phyloP scores from a whole-genome alignment of 2,888 invertebrate genomes.

The Habroteleia sp. region DNA sequence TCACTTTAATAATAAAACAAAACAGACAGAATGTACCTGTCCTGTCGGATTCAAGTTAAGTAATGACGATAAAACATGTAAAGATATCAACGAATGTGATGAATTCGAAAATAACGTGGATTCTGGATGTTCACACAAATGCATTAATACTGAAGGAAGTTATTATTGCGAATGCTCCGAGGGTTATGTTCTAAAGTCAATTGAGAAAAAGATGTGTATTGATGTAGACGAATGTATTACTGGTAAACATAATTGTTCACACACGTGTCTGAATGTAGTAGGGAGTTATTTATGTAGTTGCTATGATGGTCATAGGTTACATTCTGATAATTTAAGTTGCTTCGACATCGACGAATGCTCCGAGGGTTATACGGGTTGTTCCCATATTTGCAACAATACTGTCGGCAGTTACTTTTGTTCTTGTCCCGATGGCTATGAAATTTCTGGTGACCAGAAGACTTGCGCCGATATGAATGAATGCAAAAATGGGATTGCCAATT shows the following conservation, averaged over 20 bases:
- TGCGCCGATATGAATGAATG: constrained; percentile 81
- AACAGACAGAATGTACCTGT: constrained; percentile 82
- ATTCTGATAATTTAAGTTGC: constrained; percentile 76
- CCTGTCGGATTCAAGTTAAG: constrained; percentile 81
- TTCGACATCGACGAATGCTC: constrained; percentile 77
- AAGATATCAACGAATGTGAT: constrained; percentile 79
- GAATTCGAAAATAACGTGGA: constrained; percentile 77
- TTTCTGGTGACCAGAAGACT: constrained; percentile 77
- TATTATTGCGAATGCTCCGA: constrained; percentile 82
- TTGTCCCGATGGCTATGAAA: constrained; percentile 82
- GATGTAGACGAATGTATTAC: constrained; percentile 80
- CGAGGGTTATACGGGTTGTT: constrained; percentile 81
- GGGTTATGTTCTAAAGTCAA: constrained; percentile 79
- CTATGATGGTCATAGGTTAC: constrained; percentile 73
- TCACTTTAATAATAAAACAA: constrained; percentile 80
- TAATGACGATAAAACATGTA: constrained; percentile 73
- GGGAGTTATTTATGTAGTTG: constrained; percentile 79
- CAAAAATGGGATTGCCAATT: constrained; percentile 76
- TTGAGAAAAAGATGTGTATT: constrained; percentile 80
- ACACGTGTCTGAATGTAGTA: constrained; percentile 72
- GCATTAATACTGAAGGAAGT: constrained; percentile 83
- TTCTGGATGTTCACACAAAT: constrained; percentile 78
- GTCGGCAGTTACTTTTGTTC: constrained; percentile 82
- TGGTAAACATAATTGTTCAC: constrained; percentile 73
- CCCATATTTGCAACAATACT: constrained; percentile 82